Percentiles rank a stretch among this genome's conserved stretches.
phyloP scores from a whole-genome alignment of 2,888 invertebrate genomes.

The Oligia fasciuncula region DNA sequence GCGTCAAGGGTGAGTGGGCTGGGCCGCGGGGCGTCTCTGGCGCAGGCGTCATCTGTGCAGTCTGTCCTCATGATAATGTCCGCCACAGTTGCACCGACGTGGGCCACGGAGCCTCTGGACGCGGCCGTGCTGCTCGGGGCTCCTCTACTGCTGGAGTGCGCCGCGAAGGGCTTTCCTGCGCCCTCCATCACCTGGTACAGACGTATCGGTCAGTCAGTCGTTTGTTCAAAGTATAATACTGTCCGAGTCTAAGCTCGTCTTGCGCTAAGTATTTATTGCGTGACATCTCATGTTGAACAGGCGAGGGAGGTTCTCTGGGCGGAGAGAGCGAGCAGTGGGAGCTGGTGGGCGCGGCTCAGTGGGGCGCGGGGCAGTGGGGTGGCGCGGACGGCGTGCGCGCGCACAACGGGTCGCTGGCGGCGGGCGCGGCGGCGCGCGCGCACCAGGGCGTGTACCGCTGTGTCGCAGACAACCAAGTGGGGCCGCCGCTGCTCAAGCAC shows the following conservation, averaged over 20 bases:
- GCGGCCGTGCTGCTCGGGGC: constrained; percentile 92
- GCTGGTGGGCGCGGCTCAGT: constrained; percentile 52
- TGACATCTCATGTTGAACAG: not conserved
- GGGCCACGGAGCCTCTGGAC: constrained; percentile 93
- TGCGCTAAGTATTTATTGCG: not conserved
- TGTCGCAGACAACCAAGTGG: constrained; percentile 95
- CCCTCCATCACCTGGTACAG: constrained; percentile 92
- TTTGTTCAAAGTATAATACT: not conserved
- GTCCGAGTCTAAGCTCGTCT: not conserved
- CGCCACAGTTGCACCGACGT: constrained; percentile 92
- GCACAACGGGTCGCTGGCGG: constrained; percentile 90
- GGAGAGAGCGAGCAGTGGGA: constrained; percentile 71
- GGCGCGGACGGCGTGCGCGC: constrained; percentile 55
- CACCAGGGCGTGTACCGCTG: constrained; percentile 95
- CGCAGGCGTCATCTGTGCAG: not conserved
- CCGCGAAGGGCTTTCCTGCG: constrained; percentile 93
- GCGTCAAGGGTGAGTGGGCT: constrained; percentile 90
- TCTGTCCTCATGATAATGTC: not conserved
- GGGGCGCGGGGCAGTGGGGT: not conserved
- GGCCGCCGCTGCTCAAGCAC: constrained; percentile 94
- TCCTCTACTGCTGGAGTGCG: constrained; percentile 92
- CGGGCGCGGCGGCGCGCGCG: constrained; percentile 91
- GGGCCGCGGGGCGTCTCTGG: not conserved
- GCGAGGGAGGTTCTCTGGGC: constrained; percentile 61
- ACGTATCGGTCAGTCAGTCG: constrained; percentile 78